Conservation (phyloP, 2,113 vertebrate genomes). For the Herpetotheres cachinnans region DNA sequence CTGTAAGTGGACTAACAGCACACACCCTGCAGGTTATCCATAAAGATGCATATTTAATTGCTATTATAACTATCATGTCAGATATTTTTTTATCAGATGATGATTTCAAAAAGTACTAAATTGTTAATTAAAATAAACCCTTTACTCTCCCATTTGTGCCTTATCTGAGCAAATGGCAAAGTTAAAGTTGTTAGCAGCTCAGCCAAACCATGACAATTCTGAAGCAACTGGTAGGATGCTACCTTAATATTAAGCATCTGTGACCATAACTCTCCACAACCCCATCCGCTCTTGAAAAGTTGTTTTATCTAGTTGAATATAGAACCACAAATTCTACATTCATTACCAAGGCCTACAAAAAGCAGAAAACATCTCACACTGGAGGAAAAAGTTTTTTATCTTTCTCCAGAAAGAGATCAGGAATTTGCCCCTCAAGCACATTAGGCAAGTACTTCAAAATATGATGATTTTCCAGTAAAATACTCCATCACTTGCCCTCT, state of each 20-base stretch:
- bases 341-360: background rate
- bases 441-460: background rate
- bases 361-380: background rate
- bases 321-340: background rate
- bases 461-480: background rate
- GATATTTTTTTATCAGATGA: background rate
- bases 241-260: background rate
- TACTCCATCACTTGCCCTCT: background rate
- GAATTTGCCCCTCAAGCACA: background rate
- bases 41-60: background rate
- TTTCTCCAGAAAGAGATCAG: background rate
- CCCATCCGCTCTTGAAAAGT: background rate
- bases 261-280: background rate
- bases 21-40: conserved; percentile 24
- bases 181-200: background rate
- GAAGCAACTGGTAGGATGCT: background rate
- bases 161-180: background rate
- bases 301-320: background rate
- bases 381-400: background rate
- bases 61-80: background rate
- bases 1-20: conserved; percentile 12
- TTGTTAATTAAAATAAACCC: background rate
- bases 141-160: background rate
- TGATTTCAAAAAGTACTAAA: background rate
- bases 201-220: background rate